These are phyloP conservation scores for Osmerus eperlanus DNA, from an alignment of 2,113 vertebrate genomes.

Conservation along the genomic window DNA sequence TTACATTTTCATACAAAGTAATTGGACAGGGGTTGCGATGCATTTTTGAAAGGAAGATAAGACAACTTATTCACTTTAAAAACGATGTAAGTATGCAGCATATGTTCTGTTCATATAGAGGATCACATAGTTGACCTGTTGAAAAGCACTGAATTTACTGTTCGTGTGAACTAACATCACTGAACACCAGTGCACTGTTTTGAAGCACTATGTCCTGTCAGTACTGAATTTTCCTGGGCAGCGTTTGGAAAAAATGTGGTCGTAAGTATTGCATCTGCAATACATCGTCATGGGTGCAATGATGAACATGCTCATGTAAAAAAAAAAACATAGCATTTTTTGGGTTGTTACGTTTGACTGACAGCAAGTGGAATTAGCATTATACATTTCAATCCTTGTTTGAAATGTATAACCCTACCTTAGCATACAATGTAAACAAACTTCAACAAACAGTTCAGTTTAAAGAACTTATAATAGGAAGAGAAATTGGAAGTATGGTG, in stretches of 20 bases:
- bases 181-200: constrained; percentile 38
- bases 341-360: constrained; percentile 49
- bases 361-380: constrained; percentile 50
- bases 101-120: constrained; percentile 58
- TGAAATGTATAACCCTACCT: constrained; percentile 18
- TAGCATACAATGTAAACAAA: constrained; percentile 71
- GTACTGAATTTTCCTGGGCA: constrained; percentile 43
- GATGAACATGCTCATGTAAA: constrained; percentile 57
- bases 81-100: constrained; percentile 36
- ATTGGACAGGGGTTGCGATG: background rate
- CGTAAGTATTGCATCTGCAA: constrained; percentile 59
- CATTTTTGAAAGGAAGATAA: background rate
- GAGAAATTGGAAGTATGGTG: constrained; percentile 32
- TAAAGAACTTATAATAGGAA: constrained; percentile 40
- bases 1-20: background rate
- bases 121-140: constrained; percentile 57
- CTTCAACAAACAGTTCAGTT: constrained; percentile 61
- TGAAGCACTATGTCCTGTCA: constrained; percentile 54
- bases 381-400: constrained; percentile 43
- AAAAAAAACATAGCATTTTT: constrained; percentile 38
- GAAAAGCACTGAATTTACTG: constrained; percentile 59
- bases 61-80: constrained; percentile 21
- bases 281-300: constrained; percentile 55
- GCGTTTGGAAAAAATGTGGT: constrained; percentile 63
- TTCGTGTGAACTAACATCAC: constrained; percentile 33